Conservation (phyloP, 2,113 vertebrate genomes). For the Salvator merianae region DNA sequence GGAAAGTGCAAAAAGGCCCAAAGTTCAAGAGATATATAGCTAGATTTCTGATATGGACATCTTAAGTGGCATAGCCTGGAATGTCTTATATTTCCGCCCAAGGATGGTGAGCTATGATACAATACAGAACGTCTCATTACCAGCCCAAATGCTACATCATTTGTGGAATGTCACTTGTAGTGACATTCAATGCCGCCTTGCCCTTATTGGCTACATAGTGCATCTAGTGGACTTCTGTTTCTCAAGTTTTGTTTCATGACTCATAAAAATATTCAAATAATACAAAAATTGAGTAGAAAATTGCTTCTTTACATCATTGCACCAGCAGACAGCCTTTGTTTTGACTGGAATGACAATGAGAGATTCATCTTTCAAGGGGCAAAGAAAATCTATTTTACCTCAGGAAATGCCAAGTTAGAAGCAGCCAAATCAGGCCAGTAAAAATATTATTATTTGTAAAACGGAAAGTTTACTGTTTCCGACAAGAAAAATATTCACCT, state of each 20-base stretch:
- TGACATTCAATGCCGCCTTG: neutral
- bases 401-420: conserved; percentile 41
- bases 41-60: neutral
- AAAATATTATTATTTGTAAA: conserved; percentile 43
- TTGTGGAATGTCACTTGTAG: neutral
- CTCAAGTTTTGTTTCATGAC: conserved; percentile 66
- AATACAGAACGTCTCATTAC: neutral
- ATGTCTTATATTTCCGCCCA: neutral
- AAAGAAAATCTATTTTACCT: conserved; percentile 40
- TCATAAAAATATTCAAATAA: conserved; percentile 62
- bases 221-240: conserved; percentile 45
- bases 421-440: conserved; percentile 35
- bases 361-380: conserved; percentile 59
- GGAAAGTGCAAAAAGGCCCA: no score
- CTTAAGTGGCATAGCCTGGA: neutral
- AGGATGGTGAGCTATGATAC: neutral
- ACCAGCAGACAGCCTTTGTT: conserved; percentile 50
- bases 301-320: conserved; percentile 70
- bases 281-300: conserved; percentile 71
- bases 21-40: no score
- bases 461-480: conserved; percentile 49
- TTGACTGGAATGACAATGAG: conserved; percentile 66
- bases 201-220: neutral
- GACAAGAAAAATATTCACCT: conserved; percentile 58
- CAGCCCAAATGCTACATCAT: neutral